Evolutionary conservation across 2,797 vertebrate species (phyloP), one percentile per base, ranked within the genome.

Genomic region (Gallirallus australis): DNA sequence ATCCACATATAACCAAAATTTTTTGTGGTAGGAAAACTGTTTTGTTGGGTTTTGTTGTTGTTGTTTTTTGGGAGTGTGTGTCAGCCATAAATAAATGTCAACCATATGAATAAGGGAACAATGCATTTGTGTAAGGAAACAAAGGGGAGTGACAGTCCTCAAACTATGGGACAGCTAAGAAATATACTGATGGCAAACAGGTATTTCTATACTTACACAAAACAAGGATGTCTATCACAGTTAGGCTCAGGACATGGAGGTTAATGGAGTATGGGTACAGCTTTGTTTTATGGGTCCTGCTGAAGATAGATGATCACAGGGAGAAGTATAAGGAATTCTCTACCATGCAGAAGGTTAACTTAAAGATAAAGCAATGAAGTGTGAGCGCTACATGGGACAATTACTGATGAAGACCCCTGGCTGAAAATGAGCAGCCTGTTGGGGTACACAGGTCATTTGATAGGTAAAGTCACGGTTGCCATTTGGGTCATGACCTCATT

Each of bases 191-290:
- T 21, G 24, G 68, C 35, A 65, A 89, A 77, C 27, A 81, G 86
- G 77, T 35, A 72, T 37, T 37, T 37, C 37, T 37, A 37, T 37
- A 37, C 37, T 92, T 85, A 79, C 78, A 72, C 42, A 75, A 79
- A 89, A 75, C 20, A 66, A 66, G 23, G 47, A 82, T 16, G 69
- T 69, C 23, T 93, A 91, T 37, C 15, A 24, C 15, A 24, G 45
- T 65, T 85, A 86, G 72, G 82, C 42, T 73, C 35, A 86, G 91
- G 80, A 97, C 79, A 80, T 11, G 18, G 65, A 96, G 57, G 54
- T 96, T 98, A 98, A 97, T 95, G 87, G 93, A 96, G 88, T 86
- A 96, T 87, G 89, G 82, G 91, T 87, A 94, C 5, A 61, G 54
- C 64, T 95, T 85, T 97, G 81, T 89, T 98, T 97, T 95, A 97